Base-by-base conservation (phyloP, 23 tunicate species). In the Ascidia mentula region DNA sequence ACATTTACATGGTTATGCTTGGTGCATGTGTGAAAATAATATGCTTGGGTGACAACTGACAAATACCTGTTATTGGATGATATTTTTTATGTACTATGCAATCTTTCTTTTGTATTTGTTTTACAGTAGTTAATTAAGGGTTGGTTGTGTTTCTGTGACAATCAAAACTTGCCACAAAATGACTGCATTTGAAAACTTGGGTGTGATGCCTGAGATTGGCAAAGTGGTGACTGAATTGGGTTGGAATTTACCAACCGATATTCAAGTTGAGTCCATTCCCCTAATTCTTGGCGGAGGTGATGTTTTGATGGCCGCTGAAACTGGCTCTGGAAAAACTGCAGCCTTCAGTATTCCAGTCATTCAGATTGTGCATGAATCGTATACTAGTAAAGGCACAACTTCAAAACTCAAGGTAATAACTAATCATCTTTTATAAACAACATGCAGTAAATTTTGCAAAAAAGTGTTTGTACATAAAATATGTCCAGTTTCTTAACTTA, bases 231-330 rank as follows among this genome's bases (percentile, higher is more conserved):
- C 79, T 60, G 92, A 92, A 59, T 69, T 82, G 76, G 97, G 97
- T 18, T 92, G 97, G 97, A 85, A 82, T 53, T 75, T 92, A 28
- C 97, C 97, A 22, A 92, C 97, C 20, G 97, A 94, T 69, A 94
- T 94, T 35, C 95, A 95, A 74, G 89, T 82, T 0, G 99, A 95
- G 61, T 89, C 99, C 12, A 89, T 95, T 74, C 99, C 99, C 31
- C 70, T 95, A 6, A 95, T 95, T 33, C 87, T 95, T 22, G 99
- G 99, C 31, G 99, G 99, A 0, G 99, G 99, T 22, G 99, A 95
- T 86, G 99, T 95, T 15, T 59, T 95, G 45, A 95, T 95, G 99
- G 99, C 99, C 60, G 99, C 99, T 18, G 99, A 95, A 74, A 95
- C 99, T 22, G 99, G 99, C 35, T 85, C 91, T 13, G 99, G 99